Percentiles rank a stretch among this genome's conserved stretches.
These are phyloP conservation scores for Microcaecilia unicolor DNA, from an alignment of 2,797 vertebrate species.

Conservation along the genomic window DNA sequence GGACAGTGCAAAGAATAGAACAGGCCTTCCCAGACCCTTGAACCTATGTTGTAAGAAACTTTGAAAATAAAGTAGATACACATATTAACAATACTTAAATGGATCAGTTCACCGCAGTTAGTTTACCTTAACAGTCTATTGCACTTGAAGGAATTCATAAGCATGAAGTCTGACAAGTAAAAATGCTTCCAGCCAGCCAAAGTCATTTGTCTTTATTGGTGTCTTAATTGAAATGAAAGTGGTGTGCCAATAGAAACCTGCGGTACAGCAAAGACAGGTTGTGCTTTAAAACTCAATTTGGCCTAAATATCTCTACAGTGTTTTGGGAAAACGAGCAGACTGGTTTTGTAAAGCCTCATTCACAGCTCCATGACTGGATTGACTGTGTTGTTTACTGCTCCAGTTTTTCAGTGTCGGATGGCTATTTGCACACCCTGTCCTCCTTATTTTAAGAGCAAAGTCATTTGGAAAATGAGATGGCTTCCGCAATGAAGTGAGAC, in stretches of 20 bases:
- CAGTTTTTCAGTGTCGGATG: no score
- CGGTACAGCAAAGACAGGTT: not conserved
- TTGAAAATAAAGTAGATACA: fast-evolving
- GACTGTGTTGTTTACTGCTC: no score
- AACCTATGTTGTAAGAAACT: fast-evolving
- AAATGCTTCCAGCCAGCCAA: slow-evolving; percentile 5
- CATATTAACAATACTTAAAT: fast-evolving
- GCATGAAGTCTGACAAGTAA: slow-evolving; percentile 1
- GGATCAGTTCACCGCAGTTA: not conserved
- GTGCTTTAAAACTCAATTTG: not conserved
- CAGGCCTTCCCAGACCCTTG: fast-evolving
- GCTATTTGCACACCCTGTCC: no score
- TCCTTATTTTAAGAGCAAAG: no score
- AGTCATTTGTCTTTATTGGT: slow-evolving; percentile 25
- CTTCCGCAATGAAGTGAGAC: slow-evolving; percentile 15
- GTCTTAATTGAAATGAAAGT: slow-evolving; percentile 20
- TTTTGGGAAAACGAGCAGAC: no score
- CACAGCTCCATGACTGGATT: no score
- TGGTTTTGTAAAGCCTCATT: no score
- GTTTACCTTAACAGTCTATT: slow-evolving; percentile 7
- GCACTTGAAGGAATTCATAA: not conserved
- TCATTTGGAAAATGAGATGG: slow-evolving; percentile 18
- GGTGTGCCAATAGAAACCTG: slow-evolving; percentile 8
- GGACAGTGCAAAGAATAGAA: not conserved
- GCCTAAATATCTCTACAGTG: no score